Base-by-base conservation (phyloP, 2,888 invertebrate genomes). In the Mylabris sibirica region DNA sequence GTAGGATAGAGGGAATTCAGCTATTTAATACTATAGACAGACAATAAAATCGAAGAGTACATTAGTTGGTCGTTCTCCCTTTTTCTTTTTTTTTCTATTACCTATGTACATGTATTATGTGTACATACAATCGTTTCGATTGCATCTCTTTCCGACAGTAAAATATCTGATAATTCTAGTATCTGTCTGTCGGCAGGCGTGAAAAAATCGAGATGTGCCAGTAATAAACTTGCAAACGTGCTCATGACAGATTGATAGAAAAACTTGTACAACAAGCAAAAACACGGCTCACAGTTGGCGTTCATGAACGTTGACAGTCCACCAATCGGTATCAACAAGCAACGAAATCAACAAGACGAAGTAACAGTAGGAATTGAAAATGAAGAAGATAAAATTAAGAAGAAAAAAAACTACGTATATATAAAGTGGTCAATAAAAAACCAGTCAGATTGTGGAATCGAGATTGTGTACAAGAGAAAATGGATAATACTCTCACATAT, bases 221-320 rank as follows among this genome's bases (percentile, higher is more conserved):
- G 76, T 79, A 79, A 81, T 81, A 81, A 80, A 80, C 78, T 78
- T 74, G 75, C 79, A 75, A 77, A 77, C 79, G 75, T 77, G 75
- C 74, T 76, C 75, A 74, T 81, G 81, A 80, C 80, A 80, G 80
- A 78, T 79, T 76, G 77, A 76, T 76, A 70, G 76, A 78, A 82
- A 81, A 81, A 79, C 77, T 80, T 80, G 80, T 79, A 78, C 76
- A 77, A 80, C 81, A 80, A 79, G 79, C 79, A 79, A 81, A 79
- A 80, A 79, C 78, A 77, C 72, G 78, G 70, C 76, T 75, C 69
- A 71, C 57, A 73, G 67, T 70, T 77, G 73, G 73, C 75, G 76
- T 75, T 74, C 67, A 72, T 75, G 74, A 72, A 72, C 76, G 74
- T 74, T 74, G 75, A 76, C 75, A 75, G 74, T 61, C 69, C 24